phyloP scores from a whole-genome alignment of 2,797 vertebrate genomes.

The Poecilia gillii region DNA sequence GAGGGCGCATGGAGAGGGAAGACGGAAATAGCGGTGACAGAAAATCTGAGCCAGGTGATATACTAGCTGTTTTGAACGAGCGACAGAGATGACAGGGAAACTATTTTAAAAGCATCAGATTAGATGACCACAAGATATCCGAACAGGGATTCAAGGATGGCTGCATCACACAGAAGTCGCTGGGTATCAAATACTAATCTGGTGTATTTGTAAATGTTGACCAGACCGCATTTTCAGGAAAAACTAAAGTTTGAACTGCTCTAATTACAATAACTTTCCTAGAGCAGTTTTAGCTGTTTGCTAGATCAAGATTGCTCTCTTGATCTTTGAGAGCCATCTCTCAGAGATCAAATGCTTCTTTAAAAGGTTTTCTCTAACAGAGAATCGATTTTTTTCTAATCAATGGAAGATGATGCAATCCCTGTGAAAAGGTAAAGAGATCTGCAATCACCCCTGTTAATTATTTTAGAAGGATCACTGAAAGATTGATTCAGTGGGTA shows the following conservation, averaged over 20 bases:
- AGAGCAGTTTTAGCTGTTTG: not conserved
- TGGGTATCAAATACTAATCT: not conserved
- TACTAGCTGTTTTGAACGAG: constrained; percentile 15
- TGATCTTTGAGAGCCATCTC: not conserved
- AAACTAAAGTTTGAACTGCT: not conserved
- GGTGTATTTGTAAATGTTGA: not conserved
- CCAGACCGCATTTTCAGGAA: not conserved
- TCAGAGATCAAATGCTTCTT: not conserved
- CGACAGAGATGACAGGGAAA: not conserved
- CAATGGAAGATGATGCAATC: not conserved
- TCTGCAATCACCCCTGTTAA: not conserved
- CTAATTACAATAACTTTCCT: not conserved
- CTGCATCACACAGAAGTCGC: not conserved
- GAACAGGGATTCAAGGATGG: not conserved
- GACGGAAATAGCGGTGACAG: constrained; percentile 43
- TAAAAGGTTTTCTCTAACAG: not conserved
- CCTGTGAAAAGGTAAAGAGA: not conserved
- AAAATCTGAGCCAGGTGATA: constrained; percentile 36
- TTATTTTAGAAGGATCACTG: not conserved
- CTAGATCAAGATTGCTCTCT: too few relatives aligned
- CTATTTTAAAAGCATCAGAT: constrained; percentile 1
- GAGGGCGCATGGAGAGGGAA: constrained; percentile 39
- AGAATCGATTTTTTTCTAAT: not conserved
- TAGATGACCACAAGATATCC: not conserved
- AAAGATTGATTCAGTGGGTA: not conserved